Conservation (phyloP, 2,888 invertebrate species). For the Chironomus tentans region DNA sequence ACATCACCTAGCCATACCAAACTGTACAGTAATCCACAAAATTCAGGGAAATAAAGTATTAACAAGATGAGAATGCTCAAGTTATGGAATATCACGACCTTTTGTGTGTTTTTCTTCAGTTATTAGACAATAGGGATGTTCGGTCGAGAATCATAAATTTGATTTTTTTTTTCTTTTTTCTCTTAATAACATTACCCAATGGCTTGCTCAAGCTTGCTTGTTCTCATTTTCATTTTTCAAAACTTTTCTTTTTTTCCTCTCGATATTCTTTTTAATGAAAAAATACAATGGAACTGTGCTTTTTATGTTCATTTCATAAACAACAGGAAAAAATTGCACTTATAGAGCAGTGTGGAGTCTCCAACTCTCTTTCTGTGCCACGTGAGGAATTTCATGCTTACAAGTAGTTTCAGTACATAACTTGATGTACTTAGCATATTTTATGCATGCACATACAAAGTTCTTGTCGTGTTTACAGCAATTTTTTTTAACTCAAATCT, state of each 20-base stretch:
- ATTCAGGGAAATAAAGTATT: neutral
- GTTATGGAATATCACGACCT: slow-evolving; percentile 23
- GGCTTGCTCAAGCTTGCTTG: neutral
- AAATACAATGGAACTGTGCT: neutral
- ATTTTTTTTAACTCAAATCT: too few relatives aligned
- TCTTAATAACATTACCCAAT: neutral
- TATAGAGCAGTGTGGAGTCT: neutral
- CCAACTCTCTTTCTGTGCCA: too few relatives aligned
- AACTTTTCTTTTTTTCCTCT: neutral
- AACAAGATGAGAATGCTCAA: slow-evolving; percentile 9
- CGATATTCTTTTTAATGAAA: slow-evolving; percentile 6
- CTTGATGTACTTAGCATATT: too few relatives aligned
- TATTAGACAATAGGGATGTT: slow-evolving; percentile 24
- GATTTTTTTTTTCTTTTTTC: neutral
- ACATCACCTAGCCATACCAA: too few relatives aligned
- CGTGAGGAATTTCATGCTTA: too few relatives aligned
- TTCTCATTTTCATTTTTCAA: neutral
- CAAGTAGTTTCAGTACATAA: too few relatives aligned
- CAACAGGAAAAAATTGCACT: neutral
- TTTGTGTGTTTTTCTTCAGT: slow-evolving; percentile 12
- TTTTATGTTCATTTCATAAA: slow-evolving; percentile 3
- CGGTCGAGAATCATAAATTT: slow-evolving; percentile 18
- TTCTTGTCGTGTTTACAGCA: too few relatives aligned
- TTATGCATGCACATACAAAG: too few relatives aligned
- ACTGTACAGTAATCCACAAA: too few relatives aligned